Percentiles rank a stretch among this genome's conserved stretches.
These are phyloP conservation scores for Amphiduros pacificus DNA, from an alignment of 2,888 invertebrate species.

Conservation along the genomic window DNA sequence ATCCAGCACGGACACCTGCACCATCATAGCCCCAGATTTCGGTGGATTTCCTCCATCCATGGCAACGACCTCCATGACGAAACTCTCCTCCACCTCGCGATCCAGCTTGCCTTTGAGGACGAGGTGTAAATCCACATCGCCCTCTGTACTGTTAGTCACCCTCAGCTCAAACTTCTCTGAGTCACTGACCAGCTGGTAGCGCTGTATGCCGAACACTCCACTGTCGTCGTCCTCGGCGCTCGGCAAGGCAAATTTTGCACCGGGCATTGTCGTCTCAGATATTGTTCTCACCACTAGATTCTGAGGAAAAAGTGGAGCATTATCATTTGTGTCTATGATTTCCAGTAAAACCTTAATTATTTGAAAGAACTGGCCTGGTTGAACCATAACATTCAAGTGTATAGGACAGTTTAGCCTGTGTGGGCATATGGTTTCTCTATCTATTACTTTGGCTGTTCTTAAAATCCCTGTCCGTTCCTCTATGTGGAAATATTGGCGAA, in stretches of 20 bases:
- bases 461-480: constrained; percentile 20
- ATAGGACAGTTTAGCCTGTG: constrained; percentile 15
- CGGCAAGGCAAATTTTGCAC: constrained; percentile 19
- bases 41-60: constrained; percentile 22
- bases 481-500: constrained; percentile 18
- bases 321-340: constrained; percentile 21
- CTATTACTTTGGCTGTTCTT: constrained; percentile 21
- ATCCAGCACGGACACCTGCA: constrained; percentile 42
- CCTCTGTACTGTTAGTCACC: constrained; percentile 7
- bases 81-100: constrained; percentile 20
- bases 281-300: constrained; percentile 11
- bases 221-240: constrained; percentile 29
- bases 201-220: constrained; percentile 20
- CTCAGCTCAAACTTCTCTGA: constrained; percentile 13
- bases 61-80: constrained; percentile 22
- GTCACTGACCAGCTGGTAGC: constrained; percentile 17
- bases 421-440: constrained; percentile 26
- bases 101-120: constrained; percentile 24
- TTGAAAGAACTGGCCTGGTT: constrained; percentile 21
- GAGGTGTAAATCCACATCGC: constrained; percentile 21
- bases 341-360: constrained; percentile 22
- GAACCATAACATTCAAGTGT: constrained; percentile 24
- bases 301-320: constrained; percentile 13
- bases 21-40: constrained; percentile 18
- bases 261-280: constrained; percentile 20